Conservation (phyloP, 2,113 vertebrate genomes). For the Brachypodius melanocephalos region DNA sequence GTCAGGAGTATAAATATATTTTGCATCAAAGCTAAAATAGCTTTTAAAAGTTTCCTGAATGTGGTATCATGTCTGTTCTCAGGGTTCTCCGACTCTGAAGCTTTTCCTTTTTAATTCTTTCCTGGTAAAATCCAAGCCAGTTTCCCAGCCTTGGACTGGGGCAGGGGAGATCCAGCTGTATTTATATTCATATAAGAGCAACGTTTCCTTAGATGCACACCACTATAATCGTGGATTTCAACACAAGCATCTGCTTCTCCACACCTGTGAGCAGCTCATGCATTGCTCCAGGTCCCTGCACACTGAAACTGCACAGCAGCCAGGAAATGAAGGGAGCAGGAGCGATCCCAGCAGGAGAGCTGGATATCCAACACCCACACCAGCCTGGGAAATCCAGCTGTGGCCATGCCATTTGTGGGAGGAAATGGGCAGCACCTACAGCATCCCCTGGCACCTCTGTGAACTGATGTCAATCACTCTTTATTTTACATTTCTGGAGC, state of each 20-base stretch:
- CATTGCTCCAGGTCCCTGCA: neutral
- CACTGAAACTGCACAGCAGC: neutral
- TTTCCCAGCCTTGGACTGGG: neutral
- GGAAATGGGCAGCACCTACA: neutral
- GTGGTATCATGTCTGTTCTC: neutral
- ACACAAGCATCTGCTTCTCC: neutral
- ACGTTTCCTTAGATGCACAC: neutral
- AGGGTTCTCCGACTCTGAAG: neutral
- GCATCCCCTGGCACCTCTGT: fast-evolving
- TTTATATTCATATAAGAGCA: neutral
- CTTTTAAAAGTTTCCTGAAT: neutral
- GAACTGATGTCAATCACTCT: neutral
- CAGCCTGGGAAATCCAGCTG: no score
- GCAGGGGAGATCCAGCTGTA: neutral
- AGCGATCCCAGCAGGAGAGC: neutral
- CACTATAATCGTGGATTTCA: neutral
- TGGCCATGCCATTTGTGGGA: no score
- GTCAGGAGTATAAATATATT: neutral
- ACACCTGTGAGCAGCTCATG: neutral
- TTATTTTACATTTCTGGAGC: neutral
- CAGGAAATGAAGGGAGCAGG: neutral
- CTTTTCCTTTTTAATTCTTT: neutral
- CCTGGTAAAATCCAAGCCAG: neutral
- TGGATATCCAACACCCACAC: fast-evolving
- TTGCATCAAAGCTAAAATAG: neutral